A percentile compares a stretch with the other conserved stretches of the same genome.
Conservation (phyloP, 2,888 invertebrate species). For the Chirona hameri region DNA sequence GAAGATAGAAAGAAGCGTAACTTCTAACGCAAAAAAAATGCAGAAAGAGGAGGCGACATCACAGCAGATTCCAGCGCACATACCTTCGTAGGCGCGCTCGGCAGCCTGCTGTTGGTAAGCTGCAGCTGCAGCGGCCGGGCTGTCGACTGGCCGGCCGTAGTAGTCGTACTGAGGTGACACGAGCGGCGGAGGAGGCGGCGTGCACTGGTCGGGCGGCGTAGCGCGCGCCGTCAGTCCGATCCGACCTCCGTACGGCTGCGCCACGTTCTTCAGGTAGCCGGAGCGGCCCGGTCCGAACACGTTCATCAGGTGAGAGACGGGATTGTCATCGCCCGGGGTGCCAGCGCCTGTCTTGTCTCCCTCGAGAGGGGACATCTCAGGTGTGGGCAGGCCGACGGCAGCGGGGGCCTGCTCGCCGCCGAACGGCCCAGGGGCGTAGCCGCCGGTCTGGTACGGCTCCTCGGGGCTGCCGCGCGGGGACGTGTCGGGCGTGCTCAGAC, state of each 20-base stretch:
- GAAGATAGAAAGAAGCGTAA: no score
- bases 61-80: neutral
- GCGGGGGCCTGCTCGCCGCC: neutral
- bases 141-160: neutral
- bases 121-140: neutral
- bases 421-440: neutral
- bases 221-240: constrained; percentile 13
- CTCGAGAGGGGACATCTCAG: constrained; percentile 29
- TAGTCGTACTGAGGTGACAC: constrained; percentile 22
- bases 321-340: neutral
- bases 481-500: constrained; percentile 31
- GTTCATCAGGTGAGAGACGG: constrained; percentile 26
- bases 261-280: constrained; percentile 22
- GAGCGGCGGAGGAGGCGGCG: constrained; percentile 7
- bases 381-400: constrained; percentile 26
- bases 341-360: constrained; percentile 12
- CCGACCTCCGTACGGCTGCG: constrained; percentile 24
- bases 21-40: no score
- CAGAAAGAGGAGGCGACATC: neutral
- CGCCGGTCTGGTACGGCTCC: constrained; percentile 10
- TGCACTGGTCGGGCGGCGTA: constrained; percentile 3
- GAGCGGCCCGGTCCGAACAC: constrained; percentile 25
- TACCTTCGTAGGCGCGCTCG: neutral
- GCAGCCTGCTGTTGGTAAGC: constrained; percentile 8
- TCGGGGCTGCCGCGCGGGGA: constrained; percentile 35